Percentiles rank a stretch among this genome's conserved stretches.
Conservation (phyloP, 2,797 vertebrate species). For the Lagorchestes hirsutus region DNA sequence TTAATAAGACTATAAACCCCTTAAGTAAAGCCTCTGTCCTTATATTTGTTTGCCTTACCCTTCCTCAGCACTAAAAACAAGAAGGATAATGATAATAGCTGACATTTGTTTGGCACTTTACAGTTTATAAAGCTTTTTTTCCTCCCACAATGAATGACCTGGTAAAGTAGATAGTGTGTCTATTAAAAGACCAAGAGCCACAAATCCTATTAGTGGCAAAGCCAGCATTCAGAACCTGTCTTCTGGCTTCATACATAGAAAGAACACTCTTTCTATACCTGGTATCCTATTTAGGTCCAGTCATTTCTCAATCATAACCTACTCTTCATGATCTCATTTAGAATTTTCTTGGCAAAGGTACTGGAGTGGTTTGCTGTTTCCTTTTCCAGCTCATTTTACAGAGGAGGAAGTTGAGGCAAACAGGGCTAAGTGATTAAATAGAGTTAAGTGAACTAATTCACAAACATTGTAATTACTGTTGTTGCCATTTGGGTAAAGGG, state of each 20-base stretch:
- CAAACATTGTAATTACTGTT: neutral
- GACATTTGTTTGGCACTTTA: neutral
- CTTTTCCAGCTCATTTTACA: neutral
- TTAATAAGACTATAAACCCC: neutral
- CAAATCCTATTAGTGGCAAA: neutral
- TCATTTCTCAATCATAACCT: too few relatives aligned
- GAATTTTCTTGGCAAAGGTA: neutral
- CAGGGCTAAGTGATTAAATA: neutral
- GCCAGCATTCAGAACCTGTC: neutral
- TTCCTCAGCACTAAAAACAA: neutral
- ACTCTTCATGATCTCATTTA: too few relatives aligned
- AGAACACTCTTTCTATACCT: neutral
- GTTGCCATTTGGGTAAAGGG: neutral
- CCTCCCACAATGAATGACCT: neutral
- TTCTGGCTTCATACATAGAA: neutral
- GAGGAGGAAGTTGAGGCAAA: neutral
- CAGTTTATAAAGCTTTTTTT: neutral
- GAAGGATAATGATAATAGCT: neutral
- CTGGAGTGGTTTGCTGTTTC: neutral
- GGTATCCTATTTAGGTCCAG: neutral
- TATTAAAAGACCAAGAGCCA: neutral
- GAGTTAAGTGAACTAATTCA: neutral
- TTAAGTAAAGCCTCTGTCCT: neutral
- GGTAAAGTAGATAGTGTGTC: neutral
- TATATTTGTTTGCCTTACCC: neutral